A percentile compares a stretch with the other conserved stretches of the same genome.
These are phyloP conservation scores for Crotalus horridus DNA, from an alignment of 2,113 vertebrate species.

Conservation along the genomic window DNA sequence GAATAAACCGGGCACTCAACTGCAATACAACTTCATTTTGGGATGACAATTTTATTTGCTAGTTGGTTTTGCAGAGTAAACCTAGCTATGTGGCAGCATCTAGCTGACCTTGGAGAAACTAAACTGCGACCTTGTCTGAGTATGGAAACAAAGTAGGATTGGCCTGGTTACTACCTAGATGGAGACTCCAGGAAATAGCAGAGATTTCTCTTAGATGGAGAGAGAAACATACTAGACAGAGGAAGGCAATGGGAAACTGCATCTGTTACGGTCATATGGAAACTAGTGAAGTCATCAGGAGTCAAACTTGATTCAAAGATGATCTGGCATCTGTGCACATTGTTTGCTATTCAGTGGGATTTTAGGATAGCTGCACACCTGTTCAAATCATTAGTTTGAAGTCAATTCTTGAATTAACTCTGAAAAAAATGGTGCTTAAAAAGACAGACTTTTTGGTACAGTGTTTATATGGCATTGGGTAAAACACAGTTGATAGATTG, in stretches of 20 bases:
- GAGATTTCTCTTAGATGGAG: background rate
- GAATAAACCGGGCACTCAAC: background rate
- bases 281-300: background rate
- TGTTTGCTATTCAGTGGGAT: background rate
- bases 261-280: background rate
- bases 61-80: background rate
- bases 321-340: background rate
- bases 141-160: background rate
- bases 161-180: background rate
- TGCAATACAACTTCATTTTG: background rate
- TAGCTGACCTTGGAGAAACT: background rate
- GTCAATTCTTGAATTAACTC: background rate
- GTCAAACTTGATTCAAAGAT: background rate
- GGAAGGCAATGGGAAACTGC: background rate
- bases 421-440: background rate
- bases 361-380: background rate
- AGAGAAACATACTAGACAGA: background rate
- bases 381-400: background rate
- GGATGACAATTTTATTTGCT: background rate
- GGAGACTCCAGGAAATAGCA: background rate
- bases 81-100: background rate
- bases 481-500: background rate
- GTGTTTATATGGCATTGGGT: background rate
- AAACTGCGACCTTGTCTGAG: background rate
- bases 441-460: background rate